A percentile compares a stretch with the other conserved stretches of the same genome.
Evolutionary conservation across 2,797 vertebrate genomes (phyloP).

Genomic region (Gila robusta): DNA sequence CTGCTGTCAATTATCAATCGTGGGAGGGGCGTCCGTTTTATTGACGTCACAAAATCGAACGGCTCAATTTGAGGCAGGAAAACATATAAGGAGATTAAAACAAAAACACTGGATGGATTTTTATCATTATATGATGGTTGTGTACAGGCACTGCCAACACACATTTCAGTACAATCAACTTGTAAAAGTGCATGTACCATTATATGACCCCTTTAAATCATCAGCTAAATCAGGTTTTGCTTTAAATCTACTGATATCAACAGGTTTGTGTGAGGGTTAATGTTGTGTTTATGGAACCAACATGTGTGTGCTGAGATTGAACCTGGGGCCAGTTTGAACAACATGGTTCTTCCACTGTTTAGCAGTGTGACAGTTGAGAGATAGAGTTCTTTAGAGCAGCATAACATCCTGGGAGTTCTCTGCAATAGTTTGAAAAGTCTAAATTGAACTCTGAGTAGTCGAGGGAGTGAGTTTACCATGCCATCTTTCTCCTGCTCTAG

Average conservation of each 20-base stretch:
- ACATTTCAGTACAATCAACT: no score
- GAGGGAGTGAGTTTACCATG: not conserved
- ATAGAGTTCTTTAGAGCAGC: constrained; percentile 25
- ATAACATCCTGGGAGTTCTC: constrained; percentile 21
- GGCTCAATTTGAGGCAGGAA: no score
- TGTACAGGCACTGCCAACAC: no score
- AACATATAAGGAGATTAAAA: no score
- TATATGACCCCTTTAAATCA: no score
- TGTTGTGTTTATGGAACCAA: not conserved
- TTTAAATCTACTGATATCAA: not conserved
- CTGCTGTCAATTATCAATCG: no score
- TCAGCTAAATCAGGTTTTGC: not conserved
- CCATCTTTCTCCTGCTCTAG: constrained; percentile 14
- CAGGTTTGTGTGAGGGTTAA: not conserved
- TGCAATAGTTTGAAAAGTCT: constrained; percentile 8
- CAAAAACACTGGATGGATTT: no score
- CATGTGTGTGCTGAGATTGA: constrained; percentile 17
- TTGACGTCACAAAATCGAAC: no score
- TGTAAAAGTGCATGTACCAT: no score
- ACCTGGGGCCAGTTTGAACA: not conserved
- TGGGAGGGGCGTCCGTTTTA: no score
- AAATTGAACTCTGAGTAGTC: constrained; percentile 31
- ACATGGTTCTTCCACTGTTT: not conserved
- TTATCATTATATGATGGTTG: no score
- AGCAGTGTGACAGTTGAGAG: constrained; percentile 36